These are phyloP conservation scores for Daphoenositta chrysoptera DNA, from an alignment of 2,113 vertebrate genomes.

Conservation along the genomic window DNA sequence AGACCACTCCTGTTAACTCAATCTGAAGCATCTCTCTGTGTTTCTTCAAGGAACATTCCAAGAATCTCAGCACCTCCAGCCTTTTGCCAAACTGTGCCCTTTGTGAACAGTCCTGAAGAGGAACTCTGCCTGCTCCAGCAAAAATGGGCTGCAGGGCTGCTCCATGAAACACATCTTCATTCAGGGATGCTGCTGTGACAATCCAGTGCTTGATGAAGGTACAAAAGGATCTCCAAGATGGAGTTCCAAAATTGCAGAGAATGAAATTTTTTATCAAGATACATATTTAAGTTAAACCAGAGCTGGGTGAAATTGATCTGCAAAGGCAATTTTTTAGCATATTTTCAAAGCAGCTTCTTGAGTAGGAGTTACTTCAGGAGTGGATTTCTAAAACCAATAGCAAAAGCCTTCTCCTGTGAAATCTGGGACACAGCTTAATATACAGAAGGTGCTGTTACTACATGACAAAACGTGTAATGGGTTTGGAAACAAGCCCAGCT, in stretches of 20 bases:
- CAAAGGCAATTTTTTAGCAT: neutral
- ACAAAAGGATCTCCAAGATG: neutral
- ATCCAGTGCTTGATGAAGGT: neutral
- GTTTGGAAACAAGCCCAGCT: neutral
- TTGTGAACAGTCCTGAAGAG: neutral
- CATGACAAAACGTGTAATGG: neutral
- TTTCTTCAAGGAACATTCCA: neutral
- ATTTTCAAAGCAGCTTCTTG: neutral
- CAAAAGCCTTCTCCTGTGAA: neutral
- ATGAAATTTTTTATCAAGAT: neutral
- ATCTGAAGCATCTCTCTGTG: neutral
- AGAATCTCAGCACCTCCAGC: neutral
- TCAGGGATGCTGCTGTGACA: neutral
- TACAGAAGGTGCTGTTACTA: neutral
- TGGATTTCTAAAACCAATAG: neutral
- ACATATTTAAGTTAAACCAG: neutral
- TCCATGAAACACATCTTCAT: neutral
- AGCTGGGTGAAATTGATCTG: neutral
- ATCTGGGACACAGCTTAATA: neutral
- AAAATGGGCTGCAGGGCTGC: neutral
- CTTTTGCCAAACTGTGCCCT: neutral
- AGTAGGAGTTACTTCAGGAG: neutral
- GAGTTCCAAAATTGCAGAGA: neutral
- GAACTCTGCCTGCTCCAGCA: neutral
- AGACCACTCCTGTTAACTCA: neutral